Conservation (phyloP, 1,140 invertebrate genomes). For the Bombus confusus region DNA sequence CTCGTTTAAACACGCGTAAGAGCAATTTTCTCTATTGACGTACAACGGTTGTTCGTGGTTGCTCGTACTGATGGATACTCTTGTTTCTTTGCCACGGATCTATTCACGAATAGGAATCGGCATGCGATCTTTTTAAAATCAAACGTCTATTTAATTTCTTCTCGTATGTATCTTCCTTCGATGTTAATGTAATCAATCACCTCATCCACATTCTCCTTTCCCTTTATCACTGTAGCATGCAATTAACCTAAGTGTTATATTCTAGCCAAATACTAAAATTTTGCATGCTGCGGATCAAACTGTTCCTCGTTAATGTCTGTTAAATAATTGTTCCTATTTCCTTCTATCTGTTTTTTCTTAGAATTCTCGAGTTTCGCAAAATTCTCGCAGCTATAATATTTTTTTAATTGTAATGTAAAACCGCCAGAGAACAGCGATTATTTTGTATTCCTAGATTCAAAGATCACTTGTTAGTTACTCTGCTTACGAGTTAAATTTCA, state of each 20-base stretch:
- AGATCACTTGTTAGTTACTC: neutral
- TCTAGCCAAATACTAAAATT: neutral
- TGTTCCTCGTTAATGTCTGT: neutral
- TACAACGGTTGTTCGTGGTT: slow-evolving; percentile 26
- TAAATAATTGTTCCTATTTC: neutral
- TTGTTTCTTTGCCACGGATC: neutral
- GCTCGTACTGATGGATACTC: slow-evolving; percentile 11
- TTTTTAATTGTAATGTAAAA: too few relatives aligned
- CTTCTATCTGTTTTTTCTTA: neutral
- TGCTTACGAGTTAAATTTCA: neutral
- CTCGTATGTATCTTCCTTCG: neutral
- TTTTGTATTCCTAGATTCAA: neutral
- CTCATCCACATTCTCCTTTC: neutral
- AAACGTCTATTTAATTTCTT: neutral
- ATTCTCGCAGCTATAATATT: neutral
- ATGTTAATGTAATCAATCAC: neutral
- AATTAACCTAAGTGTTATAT: neutral
- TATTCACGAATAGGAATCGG: neutral
- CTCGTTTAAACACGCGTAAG: slow-evolving; percentile 67
- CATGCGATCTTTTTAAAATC: neutral
- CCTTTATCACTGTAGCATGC: neutral
- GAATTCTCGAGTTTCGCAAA: neutral
- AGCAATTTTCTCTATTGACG: slow-evolving; percentile 66
- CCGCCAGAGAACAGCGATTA: neutral
- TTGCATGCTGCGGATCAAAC: neutral